Percentiles rank a stretch among this genome's conserved stretches.
Evolutionary conservation across 23 tunicate genomes (phyloP).

Genomic region (Diplosoma virens): DNA sequence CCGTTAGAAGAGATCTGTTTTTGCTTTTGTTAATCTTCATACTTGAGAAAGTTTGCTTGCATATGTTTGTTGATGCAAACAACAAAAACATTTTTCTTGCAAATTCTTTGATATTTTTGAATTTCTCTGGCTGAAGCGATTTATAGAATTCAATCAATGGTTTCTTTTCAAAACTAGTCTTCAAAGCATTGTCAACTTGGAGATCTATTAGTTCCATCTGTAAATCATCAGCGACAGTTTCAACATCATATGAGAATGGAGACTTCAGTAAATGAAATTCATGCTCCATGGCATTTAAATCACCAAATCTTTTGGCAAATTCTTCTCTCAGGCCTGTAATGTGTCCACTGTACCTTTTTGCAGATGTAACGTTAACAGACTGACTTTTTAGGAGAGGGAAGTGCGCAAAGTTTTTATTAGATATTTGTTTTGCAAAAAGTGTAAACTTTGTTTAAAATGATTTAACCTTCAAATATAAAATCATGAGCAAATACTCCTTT

Average conservation of each 20-base stretch:
- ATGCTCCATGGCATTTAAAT: conserved; percentile 12
- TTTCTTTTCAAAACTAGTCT: background rate
- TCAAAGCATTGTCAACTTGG: conserved; percentile 26
- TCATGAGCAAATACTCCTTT: too few relatives aligned
- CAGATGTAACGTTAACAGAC: too few relatives aligned
- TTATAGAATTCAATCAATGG: conserved; percentile 23
- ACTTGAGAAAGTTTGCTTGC: conserved; percentile 33
- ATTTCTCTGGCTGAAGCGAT: conserved; percentile 11
- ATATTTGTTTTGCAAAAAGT: too few relatives aligned
- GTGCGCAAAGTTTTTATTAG: too few relatives aligned
- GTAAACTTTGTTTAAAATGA: too few relatives aligned
- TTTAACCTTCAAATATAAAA: too few relatives aligned
- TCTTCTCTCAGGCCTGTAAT: conserved; percentile 15
- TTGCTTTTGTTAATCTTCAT: conserved; percentile 30
- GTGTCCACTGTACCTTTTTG: conserved; percentile 8
- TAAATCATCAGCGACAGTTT: conserved; percentile 4
- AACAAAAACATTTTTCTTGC: conserved; percentile 23
- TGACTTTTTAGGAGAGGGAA: too few relatives aligned
- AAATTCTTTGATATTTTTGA: conserved; percentile 18
- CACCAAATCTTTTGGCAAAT: conserved; percentile 23
- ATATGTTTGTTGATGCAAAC: conserved; percentile 44
- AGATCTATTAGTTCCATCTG: conserved; percentile 41
- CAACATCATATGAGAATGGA: conserved; percentile 20
- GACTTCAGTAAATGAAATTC: conserved; percentile 28
- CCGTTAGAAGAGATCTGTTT: conserved; percentile 32